Evolutionary conservation across 2,797 vertebrate genomes (phyloP), one percentile per base, ranked within the genome.

Genomic region (Moxostoma hubbsi): DNA sequence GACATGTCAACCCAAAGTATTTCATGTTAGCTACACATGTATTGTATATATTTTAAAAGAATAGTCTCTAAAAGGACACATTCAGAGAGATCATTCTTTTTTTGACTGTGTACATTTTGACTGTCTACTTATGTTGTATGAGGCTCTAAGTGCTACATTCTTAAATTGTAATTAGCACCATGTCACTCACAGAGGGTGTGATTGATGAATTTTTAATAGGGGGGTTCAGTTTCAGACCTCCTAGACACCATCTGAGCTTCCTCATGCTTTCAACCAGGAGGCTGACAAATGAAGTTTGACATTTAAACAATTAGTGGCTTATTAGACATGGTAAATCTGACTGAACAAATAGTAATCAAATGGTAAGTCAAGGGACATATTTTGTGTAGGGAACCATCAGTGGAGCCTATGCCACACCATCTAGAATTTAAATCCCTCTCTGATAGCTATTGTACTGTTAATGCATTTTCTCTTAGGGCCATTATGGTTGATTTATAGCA

Each of bases 221-320:
- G 77, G 68, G 77, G 68, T 72, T 71, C 47, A 79, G 61, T 15
- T 59, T 72, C 58, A 53, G 86, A 87, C 84, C 80, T 82, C 80
- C 80, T 82, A 85, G 84, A 75, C 83, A 78, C 87, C 93, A 93
- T 91, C 91, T 93, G 91, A 88, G 88, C 72, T 78, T 84, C 75
- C 89, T 91, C 89, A 89, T 69, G 90, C 85, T 88, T 87, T 88
- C 90, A 89, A 88, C 77, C 88, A 88, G 87, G 72, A 89, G 88
- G 88, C 88, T 89, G 86, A 88, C 89, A 89, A 92, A 93, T 93
- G 82, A 86, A 86, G 89, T 91, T 88, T 93, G 90, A 91, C 92
- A 91, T 91, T 87, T 77, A 73, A 73, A 84, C 90, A 90, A 93
- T 92, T 90, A 87, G 83, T 81, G 84, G 85, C 85, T 89, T 90